phyloP scores from a whole-genome alignment of 2,888 invertebrate genomes.

The Scaptomyza reducta region DNA sequence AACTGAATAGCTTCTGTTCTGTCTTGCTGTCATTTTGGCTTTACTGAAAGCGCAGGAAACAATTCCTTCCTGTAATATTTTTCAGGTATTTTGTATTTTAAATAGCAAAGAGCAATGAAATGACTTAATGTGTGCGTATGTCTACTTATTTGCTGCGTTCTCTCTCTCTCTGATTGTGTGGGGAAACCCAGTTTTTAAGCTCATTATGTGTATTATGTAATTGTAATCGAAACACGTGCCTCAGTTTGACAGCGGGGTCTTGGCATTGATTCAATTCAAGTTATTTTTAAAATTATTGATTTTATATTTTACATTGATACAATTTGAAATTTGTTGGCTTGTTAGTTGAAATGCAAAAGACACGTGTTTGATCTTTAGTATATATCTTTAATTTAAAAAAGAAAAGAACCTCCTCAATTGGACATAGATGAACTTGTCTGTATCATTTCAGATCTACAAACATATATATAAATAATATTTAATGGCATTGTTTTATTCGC shows the following conservation, averaged over 20 bases:
- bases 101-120: slow-evolving; percentile 3
- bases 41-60: background rate
- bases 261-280: slow-evolving; percentile 36
- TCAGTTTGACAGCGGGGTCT: slow-evolving; percentile 18
- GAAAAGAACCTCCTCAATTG: background rate
- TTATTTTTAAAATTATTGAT: slow-evolving; percentile 32
- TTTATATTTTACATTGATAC: slow-evolving; percentile 8
- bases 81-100: background rate
- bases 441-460: background rate
- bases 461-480: background rate
- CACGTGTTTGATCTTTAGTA: slow-evolving; percentile 12
- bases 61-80: background rate
- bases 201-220: slow-evolving; percentile 61
- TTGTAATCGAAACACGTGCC: slow-evolving; percentile 65
- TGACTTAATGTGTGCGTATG: slow-evolving; percentile 1
- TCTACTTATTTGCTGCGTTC: background rate
- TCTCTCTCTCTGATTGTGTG: background rate
- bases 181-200: slow-evolving; percentile 40
- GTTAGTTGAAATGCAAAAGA: slow-evolving; percentile 4
- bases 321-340: background rate
- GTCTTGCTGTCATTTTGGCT: background rate
- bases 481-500: slow-evolving; percentile 2
- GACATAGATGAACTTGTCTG: background rate
- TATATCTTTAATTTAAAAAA: background rate
- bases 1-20: background rate